A percentile compares a stretch with the other conserved stretches of the same genome.
phyloP scores from a whole-genome alignment of 2,797 vertebrate genomes.

The Sarcoramphus papa region DNA sequence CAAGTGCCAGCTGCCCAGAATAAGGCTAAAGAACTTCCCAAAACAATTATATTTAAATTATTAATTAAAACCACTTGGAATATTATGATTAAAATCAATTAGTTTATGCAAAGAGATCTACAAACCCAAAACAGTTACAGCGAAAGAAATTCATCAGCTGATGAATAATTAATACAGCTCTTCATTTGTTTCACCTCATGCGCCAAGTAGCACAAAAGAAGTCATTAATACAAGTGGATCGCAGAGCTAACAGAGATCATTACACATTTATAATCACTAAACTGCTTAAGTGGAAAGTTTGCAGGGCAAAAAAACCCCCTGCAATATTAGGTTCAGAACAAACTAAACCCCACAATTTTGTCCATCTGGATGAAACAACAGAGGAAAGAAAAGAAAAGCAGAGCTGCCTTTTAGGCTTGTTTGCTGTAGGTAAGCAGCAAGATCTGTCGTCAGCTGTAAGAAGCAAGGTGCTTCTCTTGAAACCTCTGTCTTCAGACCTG shows the following conservation, averaged over 20 bases:
- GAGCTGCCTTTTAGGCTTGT: not conserved
- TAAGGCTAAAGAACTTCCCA: not conserved
- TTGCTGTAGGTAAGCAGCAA: not conserved
- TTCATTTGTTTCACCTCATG: conserved; percentile 37
- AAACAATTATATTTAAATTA: conserved; percentile 33
- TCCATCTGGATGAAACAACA: not conserved
- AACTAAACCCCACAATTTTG: not conserved
- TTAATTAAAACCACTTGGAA: conserved; percentile 26
- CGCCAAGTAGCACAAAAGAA: conserved; percentile 9
- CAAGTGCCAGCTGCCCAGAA: not conserved
- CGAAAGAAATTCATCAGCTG: not conserved
- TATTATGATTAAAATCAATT: conserved; percentile 38
- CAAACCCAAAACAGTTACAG: not conserved
- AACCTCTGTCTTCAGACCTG: not conserved
- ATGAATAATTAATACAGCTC: conserved; percentile 50
- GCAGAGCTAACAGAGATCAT: not conserved
- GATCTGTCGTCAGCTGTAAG: not conserved
- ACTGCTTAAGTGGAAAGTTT: not conserved
- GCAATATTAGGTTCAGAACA: not conserved
- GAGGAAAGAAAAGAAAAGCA: not conserved
- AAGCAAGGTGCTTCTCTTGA: not conserved
- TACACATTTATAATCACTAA: not conserved
- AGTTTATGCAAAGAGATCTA: conserved; percentile 23
- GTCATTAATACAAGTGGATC: not conserved
- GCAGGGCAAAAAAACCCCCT: not conserved